phyloP scores from a whole-genome alignment of 2,888 invertebrate genomes.

The Biston betularia region DNA sequence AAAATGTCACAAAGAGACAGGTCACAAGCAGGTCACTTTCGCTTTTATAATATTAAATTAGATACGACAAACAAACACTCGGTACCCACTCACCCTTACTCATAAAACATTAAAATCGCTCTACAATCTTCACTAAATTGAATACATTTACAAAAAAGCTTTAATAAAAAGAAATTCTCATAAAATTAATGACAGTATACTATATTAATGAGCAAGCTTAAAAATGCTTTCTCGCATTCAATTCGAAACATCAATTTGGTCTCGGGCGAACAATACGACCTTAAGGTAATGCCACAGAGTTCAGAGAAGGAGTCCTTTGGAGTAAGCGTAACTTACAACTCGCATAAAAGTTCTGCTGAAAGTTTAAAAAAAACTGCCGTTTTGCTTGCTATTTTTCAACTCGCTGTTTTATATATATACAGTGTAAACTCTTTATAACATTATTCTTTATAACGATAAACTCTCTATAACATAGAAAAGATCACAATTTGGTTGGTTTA shows the following conservation, averaged over 20 bases:
- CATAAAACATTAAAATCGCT: constrained; percentile 9
- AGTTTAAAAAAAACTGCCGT: too few relatives aligned
- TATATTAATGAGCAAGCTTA: constrained; percentile 25
- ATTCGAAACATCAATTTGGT: constrained; percentile 50
- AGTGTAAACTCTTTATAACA: too few relatives aligned
- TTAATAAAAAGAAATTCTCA: constrained; percentile 21
- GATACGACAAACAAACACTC: background rate
- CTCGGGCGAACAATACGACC: constrained; percentile 74
- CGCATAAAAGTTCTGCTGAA: background rate
- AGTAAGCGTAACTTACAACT: background rate
- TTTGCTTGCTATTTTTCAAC: too few relatives aligned
- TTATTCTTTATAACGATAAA: too few relatives aligned
- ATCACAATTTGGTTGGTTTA: too few relatives aligned
- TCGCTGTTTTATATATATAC: too few relatives aligned
- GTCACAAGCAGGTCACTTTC: too few relatives aligned
- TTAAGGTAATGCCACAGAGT: constrained; percentile 49
- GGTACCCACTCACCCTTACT: background rate
- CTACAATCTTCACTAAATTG: constrained; percentile 4
- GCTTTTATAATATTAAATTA: too few relatives aligned
- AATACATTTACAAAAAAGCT: constrained; percentile 16
- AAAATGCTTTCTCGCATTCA: constrained; percentile 51
- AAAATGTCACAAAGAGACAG: too few relatives aligned
- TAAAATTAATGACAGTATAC: constrained; percentile 31
- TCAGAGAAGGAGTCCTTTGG: constrained; percentile 18
- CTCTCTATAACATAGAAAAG: too few relatives aligned